A percentile compares a stretch with the other conserved stretches of the same genome.
These are phyloP conservation scores for Himalopsyche anomala DNA, from an alignment of 2,888 invertebrate species.

Conservation along the genomic window DNA sequence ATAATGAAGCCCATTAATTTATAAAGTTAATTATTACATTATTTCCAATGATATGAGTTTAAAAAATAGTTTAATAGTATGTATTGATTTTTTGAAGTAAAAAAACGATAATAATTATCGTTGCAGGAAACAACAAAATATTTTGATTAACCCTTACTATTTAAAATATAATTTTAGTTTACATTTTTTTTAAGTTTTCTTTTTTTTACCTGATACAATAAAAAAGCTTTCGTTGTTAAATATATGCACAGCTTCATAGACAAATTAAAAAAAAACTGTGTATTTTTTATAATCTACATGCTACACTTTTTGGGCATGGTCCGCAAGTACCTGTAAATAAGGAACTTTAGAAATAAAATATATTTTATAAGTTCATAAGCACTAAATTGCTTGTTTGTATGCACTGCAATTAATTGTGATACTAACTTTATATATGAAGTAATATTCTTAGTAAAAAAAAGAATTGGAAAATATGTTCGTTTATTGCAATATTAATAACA, in stretches of 20 bases:
- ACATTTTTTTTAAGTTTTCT: too few species aligned
- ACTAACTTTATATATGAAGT: constrained; percentile 68
- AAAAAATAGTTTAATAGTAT: too few species aligned
- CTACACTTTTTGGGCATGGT: constrained; percentile 55
- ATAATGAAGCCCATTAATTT: too few species aligned
- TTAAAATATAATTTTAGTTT: too few species aligned
- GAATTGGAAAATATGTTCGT: constrained; percentile 62
- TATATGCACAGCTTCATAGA: constrained; percentile 29
- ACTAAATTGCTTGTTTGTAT: constrained; percentile 78
- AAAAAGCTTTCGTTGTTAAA: constrained; percentile 34
- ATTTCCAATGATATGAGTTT: too few species aligned
- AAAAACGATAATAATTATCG: too few species aligned
- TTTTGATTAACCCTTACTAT: neutral
- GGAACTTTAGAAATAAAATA: constrained; percentile 51
- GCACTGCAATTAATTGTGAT: constrained; percentile 79
- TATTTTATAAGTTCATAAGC: constrained; percentile 71
- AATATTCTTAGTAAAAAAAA: constrained; percentile 55
- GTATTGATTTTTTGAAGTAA: too few species aligned
- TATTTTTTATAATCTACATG: constrained; percentile 35
- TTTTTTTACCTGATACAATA: constrained; percentile 34
- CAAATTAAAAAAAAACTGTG: neutral
- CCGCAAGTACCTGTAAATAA: constrained; percentile 65
- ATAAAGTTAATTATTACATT: too few species aligned
- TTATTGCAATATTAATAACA: constrained; percentile 46
- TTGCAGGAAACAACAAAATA: neutral